phyloP scores from a whole-genome alignment of 2,888 invertebrate genomes.

The Drosophila histrio region DNA sequence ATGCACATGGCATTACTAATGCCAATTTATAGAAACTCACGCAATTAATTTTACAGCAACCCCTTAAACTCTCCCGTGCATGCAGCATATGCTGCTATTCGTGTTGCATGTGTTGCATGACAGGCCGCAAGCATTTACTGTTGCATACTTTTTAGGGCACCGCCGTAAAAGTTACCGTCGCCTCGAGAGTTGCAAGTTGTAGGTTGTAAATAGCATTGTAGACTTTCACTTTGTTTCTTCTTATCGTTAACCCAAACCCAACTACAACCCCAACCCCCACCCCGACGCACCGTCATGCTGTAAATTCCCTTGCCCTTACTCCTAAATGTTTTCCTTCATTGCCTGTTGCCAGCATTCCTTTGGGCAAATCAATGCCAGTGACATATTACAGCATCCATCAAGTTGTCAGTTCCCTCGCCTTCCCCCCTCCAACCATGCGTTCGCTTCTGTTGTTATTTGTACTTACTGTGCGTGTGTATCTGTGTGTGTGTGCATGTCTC shows the following conservation, averaged over 20 bases:
- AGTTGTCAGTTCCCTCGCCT: constrained; percentile 48
- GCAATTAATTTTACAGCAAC: constrained; percentile 52
- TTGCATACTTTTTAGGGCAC: constrained; percentile 22
- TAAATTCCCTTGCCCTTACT: constrained; percentile 5
- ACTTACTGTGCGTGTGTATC: constrained; percentile 31
- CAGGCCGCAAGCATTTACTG: constrained; percentile 23
- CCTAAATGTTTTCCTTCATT: not conserved
- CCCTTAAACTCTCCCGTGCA: not conserved
- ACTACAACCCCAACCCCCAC: too few relatives aligned
- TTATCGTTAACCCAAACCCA: not conserved
- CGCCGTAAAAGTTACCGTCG: constrained; percentile 17
- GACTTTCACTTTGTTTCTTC: constrained; percentile 33
- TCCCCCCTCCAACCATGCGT: too few relatives aligned
- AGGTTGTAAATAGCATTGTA: constrained; percentile 21
- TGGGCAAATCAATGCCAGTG: constrained; percentile 75
- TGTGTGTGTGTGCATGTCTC: not conserved
- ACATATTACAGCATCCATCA: constrained; percentile 79
- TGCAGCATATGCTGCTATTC: not conserved
- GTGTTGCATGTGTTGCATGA: constrained; percentile 19
- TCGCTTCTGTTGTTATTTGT: constrained; percentile 38
- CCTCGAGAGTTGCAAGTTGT: constrained; percentile 9
- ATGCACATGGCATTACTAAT: constrained; percentile 10
- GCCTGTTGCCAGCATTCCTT: constrained; percentile 1
- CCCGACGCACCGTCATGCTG: not conserved
- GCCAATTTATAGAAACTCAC: constrained; percentile 42